phyloP scores from a whole-genome alignment of 2,888 invertebrate genomes.

The Folsomia candida region DNA sequence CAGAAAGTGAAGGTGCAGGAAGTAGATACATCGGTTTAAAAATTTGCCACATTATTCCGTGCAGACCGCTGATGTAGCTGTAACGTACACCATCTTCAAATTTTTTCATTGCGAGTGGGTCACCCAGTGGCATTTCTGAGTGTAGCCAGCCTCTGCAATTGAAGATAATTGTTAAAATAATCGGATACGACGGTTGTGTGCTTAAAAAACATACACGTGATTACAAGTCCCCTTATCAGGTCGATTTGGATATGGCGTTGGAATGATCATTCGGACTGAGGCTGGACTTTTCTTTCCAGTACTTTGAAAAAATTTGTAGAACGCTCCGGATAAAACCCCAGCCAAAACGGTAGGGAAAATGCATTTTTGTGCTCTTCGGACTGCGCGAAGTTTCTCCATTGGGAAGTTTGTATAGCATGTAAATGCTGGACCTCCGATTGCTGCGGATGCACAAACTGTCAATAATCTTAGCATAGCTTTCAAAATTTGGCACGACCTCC shows the following conservation, averaged over 20 bases:
- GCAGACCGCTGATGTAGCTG: conserved; percentile 46
- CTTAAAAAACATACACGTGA: conserved; percentile 43
- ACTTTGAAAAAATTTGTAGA: conserved; percentile 36
- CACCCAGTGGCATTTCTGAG: conserved; percentile 44
- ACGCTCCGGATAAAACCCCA: conserved; percentile 42
- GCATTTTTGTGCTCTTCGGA: conserved; percentile 43
- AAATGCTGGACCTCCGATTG: conserved; percentile 23
- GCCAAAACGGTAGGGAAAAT: conserved; percentile 45
- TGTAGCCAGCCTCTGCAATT: conserved; percentile 47
- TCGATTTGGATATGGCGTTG: conserved; percentile 47
- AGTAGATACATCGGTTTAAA: conserved; percentile 46
- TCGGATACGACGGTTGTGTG: neutral
- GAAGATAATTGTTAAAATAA: neutral
- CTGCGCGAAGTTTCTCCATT: conserved; percentile 44
- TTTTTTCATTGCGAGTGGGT: conserved; percentile 36
- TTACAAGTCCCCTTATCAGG: conserved; percentile 39
- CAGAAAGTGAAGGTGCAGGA: conserved; percentile 43
- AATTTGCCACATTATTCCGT: conserved; percentile 50
- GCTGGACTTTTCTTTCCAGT: conserved; percentile 43
- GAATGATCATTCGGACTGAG: conserved; percentile 44
- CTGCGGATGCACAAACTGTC: no score
- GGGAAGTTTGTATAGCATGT: conserved; percentile 43
- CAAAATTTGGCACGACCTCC: no score
- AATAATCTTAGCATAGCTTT: no score
- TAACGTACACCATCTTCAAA: conserved; percentile 46